Conservation (phyloP, 2,797 vertebrate species). For the Melanotaenia pygmaea region DNA sequence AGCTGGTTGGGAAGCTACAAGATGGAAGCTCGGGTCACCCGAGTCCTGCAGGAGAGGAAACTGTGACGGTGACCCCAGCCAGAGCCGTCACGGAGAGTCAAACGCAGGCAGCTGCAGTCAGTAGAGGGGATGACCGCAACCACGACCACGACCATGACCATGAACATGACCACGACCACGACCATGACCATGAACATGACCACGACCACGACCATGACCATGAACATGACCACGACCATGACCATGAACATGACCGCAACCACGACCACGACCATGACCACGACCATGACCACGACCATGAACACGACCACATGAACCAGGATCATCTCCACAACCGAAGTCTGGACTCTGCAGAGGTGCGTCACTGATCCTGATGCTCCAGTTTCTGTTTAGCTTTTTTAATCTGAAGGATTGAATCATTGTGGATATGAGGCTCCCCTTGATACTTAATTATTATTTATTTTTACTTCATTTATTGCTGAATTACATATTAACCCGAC, state of each 20-base stretch:
- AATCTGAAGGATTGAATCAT: too few species aligned
- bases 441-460: too few species aligned
- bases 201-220: not conserved
- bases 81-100: constrained; percentile 22
- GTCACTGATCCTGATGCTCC: not conserved
- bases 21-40: not conserved
- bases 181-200: not conserved
- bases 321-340: constrained; percentile 18
- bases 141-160: constrained; percentile 18
- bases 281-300: too few species aligned
- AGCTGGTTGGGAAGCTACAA: constrained; percentile 15
- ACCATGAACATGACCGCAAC: not conserved
- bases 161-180: not conserved
- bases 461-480: too few species aligned
- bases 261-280: too few species aligned
- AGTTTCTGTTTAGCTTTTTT: too few species aligned
- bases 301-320: constrained; percentile 19
- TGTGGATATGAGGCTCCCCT: too few species aligned
- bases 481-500: too few species aligned
- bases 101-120: not conserved
- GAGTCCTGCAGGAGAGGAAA: not conserved
- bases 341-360: constrained; percentile 62
- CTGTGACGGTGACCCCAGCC: not conserved
- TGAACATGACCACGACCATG: not conserved
- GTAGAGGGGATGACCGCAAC: not conserved